Base-by-base conservation (phyloP, 2,888 invertebrate genomes). In the Gastracanthus pulcherrimus region DNA sequence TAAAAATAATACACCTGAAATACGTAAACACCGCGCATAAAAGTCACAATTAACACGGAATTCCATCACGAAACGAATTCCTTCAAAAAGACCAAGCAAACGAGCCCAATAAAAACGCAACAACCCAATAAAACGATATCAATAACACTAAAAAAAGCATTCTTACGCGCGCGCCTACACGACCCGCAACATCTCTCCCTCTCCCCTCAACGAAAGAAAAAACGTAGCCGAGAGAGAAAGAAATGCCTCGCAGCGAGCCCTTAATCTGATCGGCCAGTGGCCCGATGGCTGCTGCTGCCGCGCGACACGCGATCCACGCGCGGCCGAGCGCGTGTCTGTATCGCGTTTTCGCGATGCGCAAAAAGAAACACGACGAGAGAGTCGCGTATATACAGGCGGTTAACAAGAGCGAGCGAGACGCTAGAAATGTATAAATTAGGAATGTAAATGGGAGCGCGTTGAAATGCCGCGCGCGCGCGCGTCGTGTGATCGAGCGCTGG, bases 391-490 rank as follows among this genome's bases (percentile, higher is more conserved):
- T n/a, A n/a, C n/a, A n/a, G n/a, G n/a, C n/a, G 26, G 26, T 55
- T 55, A 55, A 55, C 55, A 13, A 55, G 26, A 26, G 34, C 5
- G 34, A 9, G 23, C 51, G 64, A 69, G 71, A 74, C 72, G 75
- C 76, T 48, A 81, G 77, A 82, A 84, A 85, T 83, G 85, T 86
- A 85, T 86, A 86, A 86, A 86, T 87, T 86, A 86, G 82, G 78
- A 72, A 51, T 11, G 31, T 55, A 60, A 13, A 29, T 60, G 41
- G 29, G 19, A 62, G 16, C 45, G 31, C 31, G 26, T 19, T 26
- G 62, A 72, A 41, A 38, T 19, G 29, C 34, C 51, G 45, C 19
- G 51, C 34, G 29, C 23, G 19, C 34, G 34, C 31, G n/a, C 45
- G 26, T 45, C 29, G n/a, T 9, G 6, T 45, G 26, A 16, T 19